Base-by-base conservation (phyloP, 2,888 invertebrate genomes). In the Plebejus argus region DNA sequence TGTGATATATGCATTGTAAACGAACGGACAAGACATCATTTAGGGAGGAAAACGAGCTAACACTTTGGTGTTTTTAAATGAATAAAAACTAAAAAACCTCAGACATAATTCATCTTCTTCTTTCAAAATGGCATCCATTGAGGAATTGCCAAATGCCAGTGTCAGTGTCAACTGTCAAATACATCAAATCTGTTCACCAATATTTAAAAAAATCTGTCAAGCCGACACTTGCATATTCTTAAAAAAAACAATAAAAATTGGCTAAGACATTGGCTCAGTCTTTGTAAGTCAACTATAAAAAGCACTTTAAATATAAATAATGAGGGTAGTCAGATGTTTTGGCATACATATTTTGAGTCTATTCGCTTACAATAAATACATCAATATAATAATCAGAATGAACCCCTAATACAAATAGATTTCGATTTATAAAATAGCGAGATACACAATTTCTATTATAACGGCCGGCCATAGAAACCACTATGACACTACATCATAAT, bases 361-460 rank as follows among this genome's bases (percentile, higher is more conserved):
- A 28, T 66, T 18, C 28, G 33, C 33, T 66, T 28, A 28, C 12
- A 66, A 66, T 66, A 66, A 66, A 33, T 18, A 66, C 12, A 33
- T 66, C 28, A 7, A 28, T 66, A 18, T 33, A 33, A 33, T 66
- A 28, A 66, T 66, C 66, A 66, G 66, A 66, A 66, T 66, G 66
- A 66, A 66, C 66, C 66, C 66, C 66, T 66, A 66, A 66, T 66
- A 66, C 66, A 66, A 33, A 66, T 66, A 66, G 66, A 66, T 66
- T 66, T 66, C 18, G 28, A 15, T 28, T 66, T 33, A 6, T 66
- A 33, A 28, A 66, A 66, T 15, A 66, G 61, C 28, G 66, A 66
- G 66, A 66, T 66, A 28, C 66, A 66, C 66, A 28, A 66, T 20
- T 28, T 23, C 23, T 28, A 53, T 53, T 53, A 53, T 18, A 33